Base-by-base conservation (phyloP, 2,888 invertebrate species). In the Melieria picta region DNA sequence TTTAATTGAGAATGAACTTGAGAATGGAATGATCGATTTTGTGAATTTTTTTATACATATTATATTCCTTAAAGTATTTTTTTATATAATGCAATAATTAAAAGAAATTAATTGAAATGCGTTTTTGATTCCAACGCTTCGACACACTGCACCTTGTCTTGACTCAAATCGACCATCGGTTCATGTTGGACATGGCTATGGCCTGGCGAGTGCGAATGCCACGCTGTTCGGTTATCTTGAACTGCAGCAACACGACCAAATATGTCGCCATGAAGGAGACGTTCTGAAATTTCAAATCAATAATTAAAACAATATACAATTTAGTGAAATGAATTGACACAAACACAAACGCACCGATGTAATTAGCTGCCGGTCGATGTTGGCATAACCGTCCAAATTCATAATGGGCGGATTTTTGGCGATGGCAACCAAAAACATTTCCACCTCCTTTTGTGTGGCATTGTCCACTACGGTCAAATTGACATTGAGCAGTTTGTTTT, bases 361-460 rank as follows among this genome's bases (percentile, higher is more conserved):
- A 76, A 93, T 90, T 7, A 93, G 82, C 79, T 91, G 90, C 46
- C 93, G 86, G 80, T 93, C 92, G 73, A 93, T 91, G 79, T 92
- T 91, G 2, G 92, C 91, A 80, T 92, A 93, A 4, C 92, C 92
- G 77, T 93, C 92, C 69, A 93, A 86, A 84, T 93, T 93, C 93
- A 93, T 93, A 63, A 91, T 91, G 0, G 93, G 93, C 0, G 93
- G 93, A 83, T 93, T 93, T 83, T 93, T 93, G 6, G 91, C 90
- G 69, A 93, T 92, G 0, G 93, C 93, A 5, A 91, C 91, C 46
- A 93, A 85, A 79, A 93, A 91, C 92, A 93, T 92, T 80, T 92
- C 90, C 13, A 93, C 91, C 81, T 93, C 93, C 48, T 91, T 90
- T 78, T 91, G 90, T 0, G 92, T 91, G 67, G 90, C 89, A 57